A percentile compares a stretch with the other conserved stretches of the same genome.
These are phyloP conservation scores for Bostrychus sinensis DNA, from an alignment of 2,113 vertebrate species.

Conservation along the genomic window DNA sequence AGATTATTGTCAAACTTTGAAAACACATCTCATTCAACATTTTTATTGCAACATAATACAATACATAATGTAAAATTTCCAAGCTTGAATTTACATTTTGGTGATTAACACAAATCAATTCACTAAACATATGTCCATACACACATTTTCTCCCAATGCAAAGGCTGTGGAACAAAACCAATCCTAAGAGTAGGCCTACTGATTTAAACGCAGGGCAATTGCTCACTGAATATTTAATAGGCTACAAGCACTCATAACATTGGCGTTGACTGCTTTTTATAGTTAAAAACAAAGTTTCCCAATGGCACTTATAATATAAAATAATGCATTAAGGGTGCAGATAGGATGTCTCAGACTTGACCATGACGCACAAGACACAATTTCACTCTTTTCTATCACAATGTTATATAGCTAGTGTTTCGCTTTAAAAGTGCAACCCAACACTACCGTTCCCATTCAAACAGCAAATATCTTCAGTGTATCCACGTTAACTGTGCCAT, in stretches of 20 bases:
- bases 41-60: too few relatives aligned
- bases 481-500: neutral
- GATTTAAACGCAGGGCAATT: neutral
- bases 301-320: constrained; percentile 21
- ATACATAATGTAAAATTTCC: too few relatives aligned
- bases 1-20: too few relatives aligned
- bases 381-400: constrained; percentile 28
- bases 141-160: neutral
- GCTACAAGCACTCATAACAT: neutral
- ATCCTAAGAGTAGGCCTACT: neutral
- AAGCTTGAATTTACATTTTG: too few relatives aligned
- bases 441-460: neutral
- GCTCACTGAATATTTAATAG: neutral
- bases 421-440: constrained; percentile 13
- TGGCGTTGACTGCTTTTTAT: too few relatives aligned
- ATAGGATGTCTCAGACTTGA: constrained; percentile 33
- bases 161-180: neutral
- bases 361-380: constrained; percentile 56
- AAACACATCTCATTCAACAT: too few relatives aligned
- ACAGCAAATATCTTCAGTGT: neutral
- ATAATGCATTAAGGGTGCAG: constrained; percentile 51
- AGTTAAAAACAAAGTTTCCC: too few relatives aligned
- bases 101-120: neutral
- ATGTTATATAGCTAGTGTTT: constrained; percentile 25
- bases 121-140: neutral